Conservation (phyloP, 2,888 invertebrate species). For the Apamea anceps region DNA sequence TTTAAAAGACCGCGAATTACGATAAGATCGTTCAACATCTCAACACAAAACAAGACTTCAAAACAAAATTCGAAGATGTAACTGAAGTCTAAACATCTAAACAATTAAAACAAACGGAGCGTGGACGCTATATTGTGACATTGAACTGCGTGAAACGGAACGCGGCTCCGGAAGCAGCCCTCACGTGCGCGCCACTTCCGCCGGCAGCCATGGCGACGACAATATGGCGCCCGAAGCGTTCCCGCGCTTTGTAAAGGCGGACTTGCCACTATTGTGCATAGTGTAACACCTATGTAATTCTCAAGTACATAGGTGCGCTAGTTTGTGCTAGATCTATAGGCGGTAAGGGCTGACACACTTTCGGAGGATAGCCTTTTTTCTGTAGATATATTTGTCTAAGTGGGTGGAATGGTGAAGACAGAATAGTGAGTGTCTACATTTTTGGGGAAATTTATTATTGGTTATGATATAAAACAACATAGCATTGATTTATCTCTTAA, state of each 20-base stretch:
- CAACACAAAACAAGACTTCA: constrained; percentile 22
- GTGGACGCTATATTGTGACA: constrained; percentile 82
- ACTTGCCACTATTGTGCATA: constrained; percentile 65
- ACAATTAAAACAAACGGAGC: constrained; percentile 74
- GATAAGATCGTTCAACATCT: not conserved
- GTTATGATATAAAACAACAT: not conserved
- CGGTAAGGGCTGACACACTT: constrained; percentile 32
- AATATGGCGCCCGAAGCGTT: constrained; percentile 85
- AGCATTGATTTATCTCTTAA: not conserved
- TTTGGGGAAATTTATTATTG: not conserved
- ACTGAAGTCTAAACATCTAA: constrained; percentile 58
- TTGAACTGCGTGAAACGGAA: constrained; percentile 88
- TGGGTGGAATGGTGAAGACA: not conserved
- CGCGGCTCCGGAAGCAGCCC: constrained; percentile 85
- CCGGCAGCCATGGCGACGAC: constrained; percentile 85
- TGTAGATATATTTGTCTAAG: not conserved
- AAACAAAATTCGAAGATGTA: constrained; percentile 41
- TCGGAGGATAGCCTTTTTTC: not conserved
- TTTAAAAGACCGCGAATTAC: not conserved
- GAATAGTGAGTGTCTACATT: not conserved
- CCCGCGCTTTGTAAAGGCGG: constrained; percentile 81
- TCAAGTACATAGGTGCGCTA: constrained; percentile 42
- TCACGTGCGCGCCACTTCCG: constrained; percentile 89
- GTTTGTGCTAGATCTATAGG: constrained; percentile 44
- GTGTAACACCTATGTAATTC: constrained; percentile 68